Percentiles rank a stretch among this genome's conserved stretches.
Conservation (phyloP, 2,888 invertebrate genomes). For the Leptarthrus brevirostris region DNA sequence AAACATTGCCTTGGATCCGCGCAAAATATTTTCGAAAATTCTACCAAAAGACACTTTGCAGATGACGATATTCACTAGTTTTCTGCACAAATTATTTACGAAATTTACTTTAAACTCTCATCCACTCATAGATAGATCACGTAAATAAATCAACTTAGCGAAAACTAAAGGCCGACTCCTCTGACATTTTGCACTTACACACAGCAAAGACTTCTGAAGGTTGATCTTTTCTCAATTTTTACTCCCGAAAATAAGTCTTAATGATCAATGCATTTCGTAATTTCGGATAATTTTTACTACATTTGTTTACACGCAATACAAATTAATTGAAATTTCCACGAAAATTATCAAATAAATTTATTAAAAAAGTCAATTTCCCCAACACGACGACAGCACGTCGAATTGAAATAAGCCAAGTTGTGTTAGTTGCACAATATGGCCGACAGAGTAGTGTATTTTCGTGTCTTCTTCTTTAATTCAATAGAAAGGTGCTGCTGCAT, state of each 20-base stretch:
- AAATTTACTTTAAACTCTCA: conserved; percentile 7
- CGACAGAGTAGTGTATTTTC: conserved; percentile 43
- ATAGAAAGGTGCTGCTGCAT: background rate
- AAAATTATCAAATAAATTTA: conserved; percentile 18
- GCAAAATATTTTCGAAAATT: conserved; percentile 39
- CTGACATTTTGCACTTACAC: conserved; percentile 43
- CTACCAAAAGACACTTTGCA: conserved; percentile 26
- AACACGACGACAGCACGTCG: conserved; percentile 50
- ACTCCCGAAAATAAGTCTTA: background rate
- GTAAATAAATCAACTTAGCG: background rate
- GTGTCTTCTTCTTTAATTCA: conserved; percentile 27
- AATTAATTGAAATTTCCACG: conserved; percentile 12
- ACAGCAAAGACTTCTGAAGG: conserved; percentile 19
- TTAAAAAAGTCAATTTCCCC: conserved; percentile 13
- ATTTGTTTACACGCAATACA: background rate
- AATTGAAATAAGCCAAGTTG: conserved; percentile 21
- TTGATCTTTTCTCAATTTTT: background rate
- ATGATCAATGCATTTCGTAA: conserved; percentile 18
- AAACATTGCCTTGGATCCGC: conserved; percentile 42
- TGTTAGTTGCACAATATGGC: conserved; percentile 51
- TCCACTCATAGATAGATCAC: background rate
- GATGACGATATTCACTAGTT: conserved; percentile 44
- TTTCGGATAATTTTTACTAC: background rate
- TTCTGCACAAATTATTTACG: conserved; percentile 24
- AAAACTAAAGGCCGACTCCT: conserved; percentile 5